A percentile compares a stretch with the other conserved stretches of the same genome.
Evolutionary conservation across 1,140 invertebrate genomes (phyloP).

Genomic region (Drosophila takahashii): DNA sequence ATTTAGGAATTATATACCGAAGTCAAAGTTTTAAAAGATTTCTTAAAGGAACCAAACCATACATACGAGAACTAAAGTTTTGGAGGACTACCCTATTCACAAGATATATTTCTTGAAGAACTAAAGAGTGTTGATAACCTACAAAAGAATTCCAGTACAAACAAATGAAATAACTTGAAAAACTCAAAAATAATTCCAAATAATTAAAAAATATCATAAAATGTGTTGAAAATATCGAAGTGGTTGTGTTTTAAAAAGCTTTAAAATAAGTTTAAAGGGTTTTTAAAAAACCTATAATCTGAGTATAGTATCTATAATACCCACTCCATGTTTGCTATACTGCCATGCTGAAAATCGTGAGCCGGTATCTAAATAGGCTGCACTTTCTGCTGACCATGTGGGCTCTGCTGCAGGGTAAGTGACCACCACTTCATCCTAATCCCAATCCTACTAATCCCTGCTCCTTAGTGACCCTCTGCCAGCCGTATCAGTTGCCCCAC

Average conservation of each 20-base stretch:
- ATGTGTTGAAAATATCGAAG: too few relatives aligned
- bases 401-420: conserved; percentile 54
- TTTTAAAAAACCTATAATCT: background rate
- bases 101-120: background rate
- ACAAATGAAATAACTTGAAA: too few relatives aligned
- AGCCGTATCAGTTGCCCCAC: conserved; percentile 70
- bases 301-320: too few relatives aligned
- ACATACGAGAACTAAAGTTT: too few relatives aligned
- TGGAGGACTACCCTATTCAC: background rate
- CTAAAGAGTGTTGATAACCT: background rate
- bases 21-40: too few relatives aligned
- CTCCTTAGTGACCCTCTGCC: conserved; percentile 37
- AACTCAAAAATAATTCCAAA: too few relatives aligned
- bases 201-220: too few relatives aligned
- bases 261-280: too few relatives aligned
- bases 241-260: too few relatives aligned
- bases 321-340: conserved; percentile 16
- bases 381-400: conserved; percentile 41
- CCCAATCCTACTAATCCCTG: background rate
- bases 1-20: too few relatives aligned
- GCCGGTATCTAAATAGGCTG: conserved; percentile 19
- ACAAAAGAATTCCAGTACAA: too few relatives aligned
- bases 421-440: background rate
- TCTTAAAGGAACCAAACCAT: too few relatives aligned
- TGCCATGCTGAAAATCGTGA: conserved; percentile 40